A percentile compares a stretch with the other conserved stretches of the same genome.
Conservation (phyloP, 2,888 invertebrate genomes). For the Frankliniella fusca region DNA sequence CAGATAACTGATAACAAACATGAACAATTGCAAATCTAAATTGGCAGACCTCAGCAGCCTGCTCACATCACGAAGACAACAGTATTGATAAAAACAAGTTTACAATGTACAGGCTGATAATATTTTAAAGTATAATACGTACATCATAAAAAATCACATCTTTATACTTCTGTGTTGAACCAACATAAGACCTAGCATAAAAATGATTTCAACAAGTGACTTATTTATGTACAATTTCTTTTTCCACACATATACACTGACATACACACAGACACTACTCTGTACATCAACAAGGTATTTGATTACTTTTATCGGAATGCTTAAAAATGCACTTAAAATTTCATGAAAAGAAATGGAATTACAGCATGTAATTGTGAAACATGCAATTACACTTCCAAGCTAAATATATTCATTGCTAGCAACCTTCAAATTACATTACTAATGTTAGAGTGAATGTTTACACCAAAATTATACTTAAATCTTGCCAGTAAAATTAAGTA, state of each 20-base stretch:
- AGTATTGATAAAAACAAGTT: neutral
- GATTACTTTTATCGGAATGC: constrained; percentile 8
- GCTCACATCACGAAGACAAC: neutral
- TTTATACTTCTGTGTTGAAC: neutral
- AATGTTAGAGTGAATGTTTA: neutral
- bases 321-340: neutral
- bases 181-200: neutral
- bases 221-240: neutral
- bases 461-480: neutral
- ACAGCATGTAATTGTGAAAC: neutral
- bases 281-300: constrained; percentile 2
- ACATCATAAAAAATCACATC: neutral
- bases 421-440: neutral
- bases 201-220: constrained; percentile 1
- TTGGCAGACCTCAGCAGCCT: neutral
- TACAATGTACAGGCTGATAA: neutral
- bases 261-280: neutral
- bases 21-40: neutral
- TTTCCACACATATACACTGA: neutral
- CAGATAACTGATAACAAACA: neutral
- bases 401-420: neutral
- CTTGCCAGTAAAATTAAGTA: neutral
- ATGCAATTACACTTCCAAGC: neutral
- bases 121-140: neutral
- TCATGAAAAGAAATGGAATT: constrained; percentile 15